Evolutionary conservation across 2,888 invertebrate genomes (phyloP), one percentile per base, ranked within the genome.

Genomic region (Drosophila multiciliata): DNA sequence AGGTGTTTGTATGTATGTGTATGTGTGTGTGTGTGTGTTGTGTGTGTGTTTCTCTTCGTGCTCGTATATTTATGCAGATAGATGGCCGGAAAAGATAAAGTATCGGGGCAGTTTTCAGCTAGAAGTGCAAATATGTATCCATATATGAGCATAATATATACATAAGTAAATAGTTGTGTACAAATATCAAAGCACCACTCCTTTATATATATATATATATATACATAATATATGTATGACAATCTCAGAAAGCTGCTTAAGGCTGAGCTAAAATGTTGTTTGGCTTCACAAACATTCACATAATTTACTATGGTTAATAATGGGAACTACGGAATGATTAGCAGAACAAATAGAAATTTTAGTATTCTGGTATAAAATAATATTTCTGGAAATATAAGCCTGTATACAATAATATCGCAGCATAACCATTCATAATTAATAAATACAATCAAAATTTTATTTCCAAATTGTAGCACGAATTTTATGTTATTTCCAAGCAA

Each of bases 51-150:
- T 20, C 66, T 50, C 38, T 45, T 63, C 61, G 53, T 68, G 75
- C 71, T 75, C 59, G 78, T 75, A 77, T 85, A 89, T 85, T 90
- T 78, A 89, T 89, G 85, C 88, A 90, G 85, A 89, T 90, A 90
- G 90, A 85, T 90, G 90, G 89, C 90, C 90, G 85, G 85, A 85
- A 85, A 90, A 85, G 85, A 90, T 85, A 89, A 85, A 85, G 75
- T 78, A 90, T 80, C 70, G 78, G 69, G 58, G 69, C 81, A 66
- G 58, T 63, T 75, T 23, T 54, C 62, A 62, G 62, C 80, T 64
- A 82, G 59, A 50, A 75, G 59, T 69, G 82, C 75, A 76, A 73
- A 66, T 75, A 57, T 65, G 71, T 67, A 66, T 75, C 35, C 11
- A 53, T 32, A 53, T 52, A 50, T 49, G 40, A 23, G 38, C 40